Percentiles rank a stretch among this genome's conserved stretches.
Evolutionary conservation across 2,113 vertebrate species (phyloP).

Genomic region (Hypocryptadius cinnamomeus): DNA sequence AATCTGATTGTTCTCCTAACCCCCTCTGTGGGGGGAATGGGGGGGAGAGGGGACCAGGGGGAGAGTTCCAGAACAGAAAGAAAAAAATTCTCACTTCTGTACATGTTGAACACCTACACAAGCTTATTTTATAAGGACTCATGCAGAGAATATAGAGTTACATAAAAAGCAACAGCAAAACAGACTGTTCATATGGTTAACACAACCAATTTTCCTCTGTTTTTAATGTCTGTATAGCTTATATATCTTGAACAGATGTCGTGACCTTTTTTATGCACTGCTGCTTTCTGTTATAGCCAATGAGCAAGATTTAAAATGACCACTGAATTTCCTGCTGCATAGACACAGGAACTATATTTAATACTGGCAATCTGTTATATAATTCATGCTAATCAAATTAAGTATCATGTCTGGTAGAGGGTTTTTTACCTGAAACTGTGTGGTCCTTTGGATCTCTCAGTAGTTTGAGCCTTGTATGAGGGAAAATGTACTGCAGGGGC

Average conservation of each 20-base stretch:
- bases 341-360: neutral
- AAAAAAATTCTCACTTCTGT: neutral
- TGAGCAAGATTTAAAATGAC: neutral
- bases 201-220: neutral
- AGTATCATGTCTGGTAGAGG: neutral
- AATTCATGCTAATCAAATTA: neutral
- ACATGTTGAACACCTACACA: neutral
- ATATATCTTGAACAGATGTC: neutral
- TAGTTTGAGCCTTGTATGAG: constrained; percentile 85
- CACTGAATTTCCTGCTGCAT: neutral
- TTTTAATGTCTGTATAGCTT: neutral
- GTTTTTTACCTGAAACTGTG: constrained; percentile 87
- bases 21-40: neutral
- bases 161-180: neutral
- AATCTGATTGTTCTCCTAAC: neutral
- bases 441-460: constrained; percentile 88
- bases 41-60: too few species aligned
- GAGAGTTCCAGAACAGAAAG: neutral
- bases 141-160: neutral
- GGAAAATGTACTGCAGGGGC: constrained; percentile 85
- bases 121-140: neutral
- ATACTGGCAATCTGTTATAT: neutral
- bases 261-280: neutral
- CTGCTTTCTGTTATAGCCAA: neutral
- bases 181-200: neutral